Percentiles rank a stretch among this genome's conserved stretches.
Evolutionary conservation across 2,113 vertebrate species (phyloP).

Genomic region (Prionailurus bengalensis): DNA sequence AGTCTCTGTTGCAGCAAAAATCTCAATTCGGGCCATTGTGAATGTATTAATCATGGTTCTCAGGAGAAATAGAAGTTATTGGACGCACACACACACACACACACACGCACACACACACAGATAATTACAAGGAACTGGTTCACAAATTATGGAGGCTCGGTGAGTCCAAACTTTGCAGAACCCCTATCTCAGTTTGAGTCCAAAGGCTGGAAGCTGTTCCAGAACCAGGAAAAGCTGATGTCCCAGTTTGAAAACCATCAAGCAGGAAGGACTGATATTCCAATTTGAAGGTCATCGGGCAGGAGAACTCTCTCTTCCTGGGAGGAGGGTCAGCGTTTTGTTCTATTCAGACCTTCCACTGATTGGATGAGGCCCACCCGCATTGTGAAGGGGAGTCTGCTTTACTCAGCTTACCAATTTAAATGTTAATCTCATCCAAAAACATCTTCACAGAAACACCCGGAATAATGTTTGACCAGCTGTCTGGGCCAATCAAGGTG

Average conservation of each 20-base stretch:
- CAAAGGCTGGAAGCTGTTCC: not conserved
- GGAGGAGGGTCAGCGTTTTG: not conserved
- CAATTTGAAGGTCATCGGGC: not conserved
- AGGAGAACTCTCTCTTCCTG: not conserved
- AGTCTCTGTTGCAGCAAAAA: not conserved
- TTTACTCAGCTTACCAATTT: not conserved
- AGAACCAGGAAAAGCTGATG: not conserved
- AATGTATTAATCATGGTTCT: not conserved
- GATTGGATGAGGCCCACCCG: not conserved
- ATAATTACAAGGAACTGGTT: not conserved
- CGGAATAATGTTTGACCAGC: not conserved
- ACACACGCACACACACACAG: not conserved
- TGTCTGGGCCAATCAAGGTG: not conserved
- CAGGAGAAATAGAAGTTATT: not conserved
- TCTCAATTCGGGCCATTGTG: not conserved
- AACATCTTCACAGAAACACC: not conserved
- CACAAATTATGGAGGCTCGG: not conserved
- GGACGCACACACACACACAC: not conserved
- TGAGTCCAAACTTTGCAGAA: not conserved
- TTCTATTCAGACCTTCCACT: not conserved
- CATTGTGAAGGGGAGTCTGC: not conserved
- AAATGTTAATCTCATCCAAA: not conserved
- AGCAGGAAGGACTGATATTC: not conserved
- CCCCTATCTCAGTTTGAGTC: not conserved
- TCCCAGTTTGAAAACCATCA: not conserved